Evolutionary conservation across 2,797 vertebrate species (phyloP).

Genomic region (Psittacula derbiana): DNA sequence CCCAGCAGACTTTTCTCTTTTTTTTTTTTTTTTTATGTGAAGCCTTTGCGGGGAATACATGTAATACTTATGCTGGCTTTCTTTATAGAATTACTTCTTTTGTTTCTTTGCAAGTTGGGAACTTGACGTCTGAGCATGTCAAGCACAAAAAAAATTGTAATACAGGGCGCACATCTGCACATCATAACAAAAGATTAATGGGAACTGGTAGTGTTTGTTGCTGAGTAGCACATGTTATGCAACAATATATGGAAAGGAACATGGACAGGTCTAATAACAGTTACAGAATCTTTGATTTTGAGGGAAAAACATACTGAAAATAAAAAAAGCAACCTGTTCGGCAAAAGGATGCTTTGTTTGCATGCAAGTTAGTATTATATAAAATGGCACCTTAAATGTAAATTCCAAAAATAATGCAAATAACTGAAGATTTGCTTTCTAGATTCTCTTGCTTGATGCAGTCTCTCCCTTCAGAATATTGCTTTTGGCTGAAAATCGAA

Average conservation of each 20-base stretch:
- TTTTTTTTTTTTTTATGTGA: not conserved
- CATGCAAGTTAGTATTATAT: not conserved
- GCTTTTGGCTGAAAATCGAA: not conserved
- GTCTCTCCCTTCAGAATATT: not conserved
- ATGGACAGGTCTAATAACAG: not conserved
- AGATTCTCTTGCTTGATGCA: not conserved
- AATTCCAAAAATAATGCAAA: not conserved
- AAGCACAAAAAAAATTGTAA: not conserved
- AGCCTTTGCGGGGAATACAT: not conserved
- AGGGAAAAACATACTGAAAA: not conserved
- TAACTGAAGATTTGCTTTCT: not conserved
- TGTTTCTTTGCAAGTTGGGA: not conserved
- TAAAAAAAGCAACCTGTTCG: rapidly evolving
- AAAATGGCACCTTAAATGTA: not conserved
- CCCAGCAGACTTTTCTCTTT: not conserved
- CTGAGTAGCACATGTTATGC: not conserved
- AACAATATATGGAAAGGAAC: not conserved
- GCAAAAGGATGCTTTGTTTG: not conserved
- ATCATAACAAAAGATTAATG: not conserved
- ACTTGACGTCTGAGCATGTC: not conserved
- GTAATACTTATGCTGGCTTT: not conserved
- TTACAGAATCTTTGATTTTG: not conserved
- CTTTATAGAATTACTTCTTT: not conserved
- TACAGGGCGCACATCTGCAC: slow-evolving; percentile 37
- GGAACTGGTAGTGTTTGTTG: slow-evolving; percentile 21